Base-by-base conservation (phyloP, 2,888 invertebrate genomes). In the Lasioglossum oenotherae region DNA sequence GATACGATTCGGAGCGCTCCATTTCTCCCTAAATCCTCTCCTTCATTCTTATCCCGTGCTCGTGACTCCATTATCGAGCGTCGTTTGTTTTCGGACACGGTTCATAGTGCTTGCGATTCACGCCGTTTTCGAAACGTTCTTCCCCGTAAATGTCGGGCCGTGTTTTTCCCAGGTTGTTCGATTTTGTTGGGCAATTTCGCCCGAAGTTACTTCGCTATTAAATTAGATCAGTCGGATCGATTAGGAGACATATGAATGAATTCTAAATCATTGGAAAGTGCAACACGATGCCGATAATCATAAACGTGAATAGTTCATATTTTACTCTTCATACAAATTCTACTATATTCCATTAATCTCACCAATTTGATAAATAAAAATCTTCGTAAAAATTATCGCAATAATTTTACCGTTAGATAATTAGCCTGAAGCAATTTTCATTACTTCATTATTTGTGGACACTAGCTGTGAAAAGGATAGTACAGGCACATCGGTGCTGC, bases 81-180 rank as follows among this genome's bases (percentile, higher is more conserved):
- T 76, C 90, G 82, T 89, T 89, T 80, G 88, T 89, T 90, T 84
- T 84, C 88, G 81, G 78, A 78, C 73, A 74, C 86, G 60, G 74
- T 80, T 78, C 85, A 71, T 77, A 73, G 85, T 83, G 77, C 38
- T 84, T 83, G 69, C 80, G 85, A 82, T 89, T 38, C 84, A 77
- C 80, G 85, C 82, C 79, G 77, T 81, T 67, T 67, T 67, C 31
- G 67, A 35, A 67, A 67, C 67, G 41, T 71, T 71, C 38, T 12
- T 71, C 67, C 38, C 41, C 23, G 71, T 71, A 71, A 41, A 71
- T n/a, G 71, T 23, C 38, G 35, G 3, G 23, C 8, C 23, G 38
- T n/a, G 71, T 19, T n/a, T 46, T 19, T 19, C 31, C 46, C 31
- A 81, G 72, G 27, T 81, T 81, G 27, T 31, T 31, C 31, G 27